Base-by-base conservation (phyloP, 2,888 invertebrate genomes). In the Ethmia dodecea region DNA sequence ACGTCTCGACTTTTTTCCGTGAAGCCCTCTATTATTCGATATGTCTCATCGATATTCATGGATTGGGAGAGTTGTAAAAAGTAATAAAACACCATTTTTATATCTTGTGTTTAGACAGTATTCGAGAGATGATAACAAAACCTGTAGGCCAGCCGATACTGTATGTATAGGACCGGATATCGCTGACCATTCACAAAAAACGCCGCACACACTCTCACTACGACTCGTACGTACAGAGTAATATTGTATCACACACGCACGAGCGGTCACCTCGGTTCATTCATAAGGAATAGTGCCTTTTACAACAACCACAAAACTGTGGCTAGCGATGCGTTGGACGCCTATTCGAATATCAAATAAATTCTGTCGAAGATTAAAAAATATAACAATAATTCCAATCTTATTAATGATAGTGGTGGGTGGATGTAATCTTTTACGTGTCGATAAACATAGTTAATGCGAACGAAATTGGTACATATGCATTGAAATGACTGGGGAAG, bases 41-140 rank as follows among this genome's bases (percentile, higher is more conserved):
- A 59, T 62, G 58, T 59, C 72, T 71, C 73, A 72, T 77, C 76
- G 75, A 77, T 76, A 79, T 73, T 75, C 74, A 74, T 71, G 70
- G 67, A 62, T 51, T 59, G 63, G 56, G 60, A 60, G 62, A 59
- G 75, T 64, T 75, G 77, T 84, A 80, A 81, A 81, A 73, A 50
- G 74, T 55, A 74, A 84, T 86, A 86, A 84, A 84, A 76, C 80
- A 74, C 76, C 71, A 80, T 79, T 81, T 84, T 83, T 84, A 84
- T 81, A 79, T 79, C 70, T 72, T 62, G 55, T 81, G 76, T 84
- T 84, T 83, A 83, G 84, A 83, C 84, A 75, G 79, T 69, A 73
- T 65, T 60, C 68, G 78, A 73, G 75, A 78, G 74, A 66, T 80
- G 84, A 86, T 86, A 86, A 86, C 79, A 61, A 77, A 84, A 84